Evolutionary conservation across 2,113 vertebrate species (phyloP), one percentile per base, ranked within the genome.

Genomic region (Cricetomys ansorgei): DNA sequence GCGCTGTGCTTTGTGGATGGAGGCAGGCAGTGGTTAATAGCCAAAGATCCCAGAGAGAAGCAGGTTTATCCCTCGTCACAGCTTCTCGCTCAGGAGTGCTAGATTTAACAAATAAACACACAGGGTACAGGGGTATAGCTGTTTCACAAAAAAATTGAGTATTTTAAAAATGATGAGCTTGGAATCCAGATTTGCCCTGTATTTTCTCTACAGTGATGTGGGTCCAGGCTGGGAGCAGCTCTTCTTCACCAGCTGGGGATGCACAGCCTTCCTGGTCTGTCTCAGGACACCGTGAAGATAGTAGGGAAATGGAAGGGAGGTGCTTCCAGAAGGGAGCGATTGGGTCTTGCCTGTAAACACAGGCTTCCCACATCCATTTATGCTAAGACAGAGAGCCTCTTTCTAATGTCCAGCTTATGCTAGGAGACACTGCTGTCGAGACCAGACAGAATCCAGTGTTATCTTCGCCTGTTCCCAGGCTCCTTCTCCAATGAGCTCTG

Each of bases 151-250:
- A 77, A 15, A 5, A 19, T 21, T 0, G 1, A 80, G 6, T 29
- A 16, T 10, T 65, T 27, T 1, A 53, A 70, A 59, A 79, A 10
- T 4, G 34, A 25, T 48, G 31, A 62, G 13, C 13, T 53, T 59
- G 48, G 64, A 69, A n/a, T n/a, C n/a, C 37, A 31, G 3, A 83
- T 62, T 12, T 53, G 21, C 25, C 55, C 79, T 70, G 15, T 17
- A 23, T 43, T 85, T 89, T 37, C 27, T 0, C 17, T 55, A 7
- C 29, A 1, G 1, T 10, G n/a, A 1, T 3, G 29, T 2, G n/a
- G n/a, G n/a, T 34, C 70, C 21, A 9, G 37, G 57, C 62, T 40
- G 70, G 37, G 27, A 0, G 0, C 1, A 0, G 3, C 19, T 4
- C 0, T 45, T 15, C 50, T 48, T 72, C 40, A 45, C 45, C 81